Evolutionary conservation across 35 echinoderm and acorn worm genomes (phyloP), one percentile per base, ranked within the genome.

Genomic region (Stichopus chloronotus): DNA sequence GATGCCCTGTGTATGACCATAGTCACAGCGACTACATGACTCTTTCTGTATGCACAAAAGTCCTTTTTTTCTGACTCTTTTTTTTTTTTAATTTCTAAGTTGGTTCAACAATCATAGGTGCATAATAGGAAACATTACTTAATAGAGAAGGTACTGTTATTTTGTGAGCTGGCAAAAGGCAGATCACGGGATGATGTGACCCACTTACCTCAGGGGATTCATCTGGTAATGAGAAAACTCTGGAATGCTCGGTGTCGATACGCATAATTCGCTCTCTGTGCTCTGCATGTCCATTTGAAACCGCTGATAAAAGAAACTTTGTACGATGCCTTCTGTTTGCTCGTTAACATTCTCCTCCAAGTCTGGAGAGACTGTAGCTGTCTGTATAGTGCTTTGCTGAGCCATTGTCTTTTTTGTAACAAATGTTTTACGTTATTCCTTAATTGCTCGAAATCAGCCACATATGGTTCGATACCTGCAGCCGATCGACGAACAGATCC

Each of bases 271-370:
- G 63, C 78, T 93, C 12, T 90, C 91, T 14, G 94, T 85, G 22
- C 77, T 86, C 61, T 95, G 95, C 93, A 99, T 93, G 57, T 96
- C 97, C 92, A 94, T 94, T 53, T 96, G 92, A 59, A 95, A 88
- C 30, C 97, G 92, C 57, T 96, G 95, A 30, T 93, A 96, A 74
- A 98, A 94, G 87, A 95, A 99, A 86, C 90, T 99, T 60, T 95
- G 57, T 16, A 99, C 95, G 30, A 99, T 95, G 5, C 74, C 90
- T 52, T 96, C 97, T 53, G 97, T 96, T 86, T 99, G 95, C 72
- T 99, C 95, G 4, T 72, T 93, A 16, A 99, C 97, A 90, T 96
- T 96, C 25, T 95, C 95, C 81, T 96, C 95, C 5, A 87, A 90
- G 74, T 94, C 93, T 43, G 96, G 92, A 14, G 94, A 93, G 8